Evolutionary conservation across 2,797 vertebrate species (phyloP), one percentile per base, ranked within the genome.

Genomic region (Arnoldichthys spilopterus): DNA sequence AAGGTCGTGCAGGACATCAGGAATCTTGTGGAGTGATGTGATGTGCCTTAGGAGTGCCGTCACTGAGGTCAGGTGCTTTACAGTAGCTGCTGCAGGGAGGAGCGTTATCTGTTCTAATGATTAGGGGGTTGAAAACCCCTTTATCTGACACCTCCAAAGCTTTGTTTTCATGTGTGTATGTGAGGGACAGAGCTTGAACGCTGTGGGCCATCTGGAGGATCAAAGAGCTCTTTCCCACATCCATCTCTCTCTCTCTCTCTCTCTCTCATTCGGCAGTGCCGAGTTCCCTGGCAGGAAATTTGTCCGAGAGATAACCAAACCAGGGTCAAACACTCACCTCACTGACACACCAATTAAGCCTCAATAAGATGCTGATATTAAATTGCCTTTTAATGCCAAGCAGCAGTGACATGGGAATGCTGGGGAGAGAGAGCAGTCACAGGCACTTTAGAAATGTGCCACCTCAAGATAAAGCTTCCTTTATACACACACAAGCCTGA

Each of bases 391-490:
- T 82, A 83, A 69, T 28, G 80, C 70, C 70, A 81, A 74, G 63
- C 49, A 63, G 45, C 24, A 53, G 49, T 66, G 78, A 64, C 75
- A 77, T 28, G 9, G 34, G 66, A 53, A 79, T 47, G 72, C 79
- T 61, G 49, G 58, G 59, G 22, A 76, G 24, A 58, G 56, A 74
- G 82, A 75, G 53, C 79, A 80, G 82, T 86, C 78, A 78, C 77
- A 84, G 75, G 78, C 76, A 82, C 82, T 81, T 87, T 82, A 78
- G 85, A 88, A 88, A 90, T 88, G 77, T 87, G 83, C 74, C 79
- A 82, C 85, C 79, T 90, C 73, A 81, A 77, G 80, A 85, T 88
- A 91, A 90, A 89, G 85, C 81, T 86, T 78, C 82, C 83, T 86
- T 86, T 77, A 86, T 85, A 80, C 70, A 71, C 72, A 79, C 61